Evolutionary conservation across 2,113 vertebrate species (phyloP), one percentile per base, ranked within the genome.

Genomic region (Echinops telfairi): DNA sequence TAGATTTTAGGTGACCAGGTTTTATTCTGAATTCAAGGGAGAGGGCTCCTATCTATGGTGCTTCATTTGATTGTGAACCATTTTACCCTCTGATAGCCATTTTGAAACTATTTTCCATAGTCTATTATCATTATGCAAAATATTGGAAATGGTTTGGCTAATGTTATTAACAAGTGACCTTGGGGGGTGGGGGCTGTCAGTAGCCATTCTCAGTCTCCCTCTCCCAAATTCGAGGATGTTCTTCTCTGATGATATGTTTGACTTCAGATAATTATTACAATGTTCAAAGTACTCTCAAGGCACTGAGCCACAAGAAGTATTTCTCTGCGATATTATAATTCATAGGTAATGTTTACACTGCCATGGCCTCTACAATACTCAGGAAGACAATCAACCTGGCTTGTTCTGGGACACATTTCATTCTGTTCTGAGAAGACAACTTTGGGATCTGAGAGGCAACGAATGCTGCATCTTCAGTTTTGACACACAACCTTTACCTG

Each of bases 241-340:
- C 62, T 31, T 58, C 40, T 79, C 68, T 85, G 83, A 79, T 87
- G 40, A 14, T 60, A 81, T 95, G 83, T 33, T n/a, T 53, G 84
- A 81, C 76, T 94, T 95, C 57, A 47, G 10, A 80, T 53, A 86
- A 92, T 96, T 87, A 92, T 90, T 81, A 71, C 76, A 82, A 91
- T 25, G 82, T 80, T 75, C 77, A 89, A 47, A 90, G 84, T 89
- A 47, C 47, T 95, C 64, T 85, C 73, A 78, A 71, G 36, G 77
- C 38, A 47, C 36, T 76, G 78, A 92, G 68, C 75, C 73, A 79
- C 81, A 91, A 27, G 92, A 92, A 88, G 19, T 68, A 81, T 71
- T 94, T 94, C 84, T 75, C 40, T 27, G 78, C 14, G 22, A 53
- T 60, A 88, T 77, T 93, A 77, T 78, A 88, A 81, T 87, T 95